Evolutionary conservation across 2,888 invertebrate species (phyloP), one percentile per base, ranked within the genome.

Genomic region (Hemithea aestivaria): DNA sequence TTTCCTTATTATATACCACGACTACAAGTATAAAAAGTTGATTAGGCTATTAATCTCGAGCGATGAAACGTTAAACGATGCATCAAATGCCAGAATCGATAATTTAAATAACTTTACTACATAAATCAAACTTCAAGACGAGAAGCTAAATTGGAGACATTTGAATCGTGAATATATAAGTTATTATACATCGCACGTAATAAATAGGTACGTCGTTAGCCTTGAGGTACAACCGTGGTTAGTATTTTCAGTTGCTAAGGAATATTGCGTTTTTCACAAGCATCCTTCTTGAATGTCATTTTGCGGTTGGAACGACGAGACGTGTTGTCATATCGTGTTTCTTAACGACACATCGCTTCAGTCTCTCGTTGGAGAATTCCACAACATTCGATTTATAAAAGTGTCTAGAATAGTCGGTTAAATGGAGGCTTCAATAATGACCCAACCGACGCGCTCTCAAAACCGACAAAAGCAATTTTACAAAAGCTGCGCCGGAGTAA

Each of bases 391-490:
- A 16, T 44, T 41, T 31, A 21, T 20, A 39, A 36, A 45, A 41
- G 21, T 24, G 43, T 45, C 41, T 41, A 43, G 45, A 43, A 40
- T 10, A 10, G 29, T 27, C 12, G 2, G 16, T 42, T 36, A 8
- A 36, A 46, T 28, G 35, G 31, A 5, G 35, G 35, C 32, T 41
- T 28, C 21, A 51, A 32, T 41, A 45, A 50, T 44, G 40, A 38
- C 36, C 35, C 43, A 53, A 48, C 41, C 42, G 41, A 42, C 36
- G 36, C 42, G 44, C 43, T 38, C 40, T 41, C 40, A 24, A 48
- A 52, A 38, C 48, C 35, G 48, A 60, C 62, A 57, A 66, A 54
- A 58, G 62, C 54, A 57, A 67, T 66, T 71, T 65, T 41, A 65
- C 60, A 58, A 67, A 64, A 61, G 58, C 56, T 59, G 30, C 38